Percentiles rank a stretch among this genome's conserved stretches.
Conservation (phyloP, 23 tunicate species). For the Styela clava region DNA sequence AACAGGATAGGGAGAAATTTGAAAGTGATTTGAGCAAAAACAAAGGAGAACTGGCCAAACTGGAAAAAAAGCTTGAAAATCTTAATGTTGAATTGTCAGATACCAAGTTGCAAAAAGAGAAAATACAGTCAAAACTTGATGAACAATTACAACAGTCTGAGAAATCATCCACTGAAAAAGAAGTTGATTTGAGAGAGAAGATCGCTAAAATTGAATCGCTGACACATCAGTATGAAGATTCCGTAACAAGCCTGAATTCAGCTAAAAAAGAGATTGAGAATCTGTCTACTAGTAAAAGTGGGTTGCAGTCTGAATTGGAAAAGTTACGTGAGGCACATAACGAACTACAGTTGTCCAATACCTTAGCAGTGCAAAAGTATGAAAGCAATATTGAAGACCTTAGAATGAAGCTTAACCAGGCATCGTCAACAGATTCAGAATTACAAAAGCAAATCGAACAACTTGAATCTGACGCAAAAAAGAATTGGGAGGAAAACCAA, state of each 20-base stretch:
- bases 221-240: slow-evolving; percentile 16
- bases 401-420: slow-evolving; percentile 12
- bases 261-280: neutral
- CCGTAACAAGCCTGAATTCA: neutral
- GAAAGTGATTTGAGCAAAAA: slow-evolving; percentile 5
- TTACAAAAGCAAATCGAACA: slow-evolving; percentile 23
- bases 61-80: slow-evolving; percentile 28
- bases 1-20: slow-evolving; percentile 28
- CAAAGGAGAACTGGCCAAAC: slow-evolving; percentile 18
- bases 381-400: slow-evolving; percentile 39
- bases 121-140: slow-evolving; percentile 21
- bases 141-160: neutral
- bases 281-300: neutral
- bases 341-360: slow-evolving; percentile 50
- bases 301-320: neutral
- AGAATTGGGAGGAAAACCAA: slow-evolving; percentile 27
- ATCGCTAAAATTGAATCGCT: slow-evolving; percentile 13
- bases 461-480: slow-evolving; percentile 25
- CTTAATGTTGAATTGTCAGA: slow-evolving; percentile 1
- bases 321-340: slow-evolving; percentile 8
- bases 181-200: neutral
- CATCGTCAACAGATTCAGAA: slow-evolving; percentile 10
- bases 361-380: slow-evolving; percentile 39
- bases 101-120: neutral
- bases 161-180: slow-evolving; percentile 6